Percentiles rank a stretch among this genome's conserved stretches.
Evolutionary conservation across 2,888 invertebrate species (phyloP).

Genomic region (Tridacna gigas): DNA sequence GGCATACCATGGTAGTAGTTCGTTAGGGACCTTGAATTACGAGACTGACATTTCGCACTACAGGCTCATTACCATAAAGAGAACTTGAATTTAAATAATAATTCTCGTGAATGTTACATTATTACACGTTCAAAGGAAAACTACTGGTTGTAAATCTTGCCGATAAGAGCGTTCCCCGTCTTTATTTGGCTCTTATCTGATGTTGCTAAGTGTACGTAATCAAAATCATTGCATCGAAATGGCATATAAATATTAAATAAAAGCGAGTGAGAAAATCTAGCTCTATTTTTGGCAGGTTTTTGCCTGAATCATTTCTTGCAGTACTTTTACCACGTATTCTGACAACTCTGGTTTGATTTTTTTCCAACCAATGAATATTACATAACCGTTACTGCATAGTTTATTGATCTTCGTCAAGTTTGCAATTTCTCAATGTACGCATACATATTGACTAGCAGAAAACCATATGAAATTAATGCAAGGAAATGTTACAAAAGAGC

Average conservation of each 20-base stretch:
- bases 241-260: slow-evolving; percentile 54
- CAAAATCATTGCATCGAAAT: slow-evolving; percentile 64
- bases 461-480: no score
- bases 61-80: slow-evolving; percentile 47
- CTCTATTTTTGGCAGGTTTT: background rate
- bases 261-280: background rate
- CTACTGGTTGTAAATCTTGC: slow-evolving; percentile 55
- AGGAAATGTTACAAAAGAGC: no score
- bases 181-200: slow-evolving; percentile 64
- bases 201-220: slow-evolving; percentile 60
- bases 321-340: no score
- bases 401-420: no score
- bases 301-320: no score
- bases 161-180: slow-evolving; percentile 53
- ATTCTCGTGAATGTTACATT: slow-evolving; percentile 59
- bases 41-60: slow-evolving; percentile 36
- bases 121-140: slow-evolving; percentile 65
- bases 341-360: no score
- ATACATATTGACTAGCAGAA: no score
- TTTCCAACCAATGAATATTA: no score
- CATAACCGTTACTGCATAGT: no score
- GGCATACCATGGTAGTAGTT: no score
- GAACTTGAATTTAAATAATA: slow-evolving; percentile 63
- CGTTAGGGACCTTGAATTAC: background rate
- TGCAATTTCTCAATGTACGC: no score